Conservation (phyloP, 2,113 vertebrate genomes). For the Myocastor coypus region DNA sequence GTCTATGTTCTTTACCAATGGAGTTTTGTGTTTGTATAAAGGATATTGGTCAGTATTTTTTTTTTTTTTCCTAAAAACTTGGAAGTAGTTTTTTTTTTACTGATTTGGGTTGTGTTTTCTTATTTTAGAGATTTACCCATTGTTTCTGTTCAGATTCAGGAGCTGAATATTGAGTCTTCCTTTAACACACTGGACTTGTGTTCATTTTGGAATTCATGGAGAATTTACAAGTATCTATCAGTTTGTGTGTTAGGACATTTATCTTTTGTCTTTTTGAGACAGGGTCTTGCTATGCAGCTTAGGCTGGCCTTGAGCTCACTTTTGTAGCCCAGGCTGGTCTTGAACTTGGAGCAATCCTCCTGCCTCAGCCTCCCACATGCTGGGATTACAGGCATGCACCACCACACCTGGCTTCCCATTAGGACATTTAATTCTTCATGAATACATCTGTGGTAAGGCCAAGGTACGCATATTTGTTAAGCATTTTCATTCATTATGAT, state of each 20-base stretch:
- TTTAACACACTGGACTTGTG: background rate
- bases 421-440: background rate
- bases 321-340: no score
- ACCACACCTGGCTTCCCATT: background rate
- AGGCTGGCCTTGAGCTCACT: no score
- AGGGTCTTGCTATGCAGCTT: no score
- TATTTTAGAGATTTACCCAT: background rate
- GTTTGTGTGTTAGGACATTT: background rate
- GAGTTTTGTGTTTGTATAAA: background rate
- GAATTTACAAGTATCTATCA: background rate
- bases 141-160: background rate
- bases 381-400: no score
- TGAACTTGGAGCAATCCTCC: no score
- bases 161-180: background rate
- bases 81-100: background rate
- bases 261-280: background rate
- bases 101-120: background rate
- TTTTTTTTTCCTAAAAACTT: background rate
- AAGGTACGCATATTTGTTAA: background rate
- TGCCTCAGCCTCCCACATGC: no score
- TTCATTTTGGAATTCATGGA: conserved; percentile 25
- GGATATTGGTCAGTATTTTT: background rate
- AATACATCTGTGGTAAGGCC: background rate
- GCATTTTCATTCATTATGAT: background rate
- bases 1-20: background rate